Evolutionary conservation across 2,797 vertebrate species (phyloP).

Genomic region (Gila robusta): DNA sequence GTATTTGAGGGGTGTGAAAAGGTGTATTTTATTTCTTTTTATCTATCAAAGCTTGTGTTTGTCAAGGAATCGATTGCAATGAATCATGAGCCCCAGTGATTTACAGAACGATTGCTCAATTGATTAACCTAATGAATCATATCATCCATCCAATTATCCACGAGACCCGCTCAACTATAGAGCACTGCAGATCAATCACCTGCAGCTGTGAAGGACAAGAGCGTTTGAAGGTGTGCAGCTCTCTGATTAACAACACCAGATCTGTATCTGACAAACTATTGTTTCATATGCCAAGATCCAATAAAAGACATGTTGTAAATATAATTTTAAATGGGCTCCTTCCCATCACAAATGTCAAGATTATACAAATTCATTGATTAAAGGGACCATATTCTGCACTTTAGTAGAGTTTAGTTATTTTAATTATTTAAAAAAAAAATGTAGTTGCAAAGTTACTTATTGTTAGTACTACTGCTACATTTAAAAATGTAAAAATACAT

Average conservation of each 20-base stretch:
- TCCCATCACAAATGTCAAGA: not conserved
- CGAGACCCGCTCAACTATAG: conserved; percentile 65
- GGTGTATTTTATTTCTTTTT: conserved; percentile 62
- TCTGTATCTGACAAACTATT: conserved; percentile 2
- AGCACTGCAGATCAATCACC: conserved; percentile 65
- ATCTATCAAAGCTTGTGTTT: conserved; percentile 67
- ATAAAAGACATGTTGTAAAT: not conserved
- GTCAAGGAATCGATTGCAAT: conserved; percentile 71
- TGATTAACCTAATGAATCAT: conserved; percentile 75
- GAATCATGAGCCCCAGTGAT: conserved; percentile 70
- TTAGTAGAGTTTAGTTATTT: not conserved
- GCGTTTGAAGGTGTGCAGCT: conserved; percentile 40
- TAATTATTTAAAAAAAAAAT: not conserved
- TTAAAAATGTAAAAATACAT: no score
- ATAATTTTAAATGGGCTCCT: not conserved
- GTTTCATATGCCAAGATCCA: conserved; percentile 7
- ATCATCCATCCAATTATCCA: conserved; percentile 72
- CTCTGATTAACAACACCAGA: conserved; percentile 41
- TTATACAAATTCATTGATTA: not conserved
- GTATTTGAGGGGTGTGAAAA: conserved; percentile 43
- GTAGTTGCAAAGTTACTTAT: no score
- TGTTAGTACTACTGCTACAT: no score
- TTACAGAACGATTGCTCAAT: conserved; percentile 72
- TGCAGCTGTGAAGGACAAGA: conserved; percentile 61
- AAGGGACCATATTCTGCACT: not conserved